Percentiles rank a stretch among this genome's conserved stretches.
Conservation (phyloP, 2,797 vertebrate genomes). For the Clamator glandarius region DNA sequence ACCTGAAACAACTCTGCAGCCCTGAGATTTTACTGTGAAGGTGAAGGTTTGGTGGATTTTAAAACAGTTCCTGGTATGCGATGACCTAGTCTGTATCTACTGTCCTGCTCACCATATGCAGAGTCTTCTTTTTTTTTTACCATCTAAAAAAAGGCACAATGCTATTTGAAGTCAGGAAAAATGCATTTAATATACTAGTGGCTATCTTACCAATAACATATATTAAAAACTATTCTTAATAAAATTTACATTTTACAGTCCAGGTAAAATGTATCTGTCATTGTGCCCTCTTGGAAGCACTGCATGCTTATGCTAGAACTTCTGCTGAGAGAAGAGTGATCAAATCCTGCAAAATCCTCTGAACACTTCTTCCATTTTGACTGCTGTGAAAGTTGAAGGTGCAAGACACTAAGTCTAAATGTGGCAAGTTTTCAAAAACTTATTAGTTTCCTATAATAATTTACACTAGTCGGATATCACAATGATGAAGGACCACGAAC, state of each 20-base stretch:
- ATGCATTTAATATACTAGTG: not conserved
- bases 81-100: not conserved
- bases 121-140: not conserved
- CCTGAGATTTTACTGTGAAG: not conserved
- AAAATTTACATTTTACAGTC: not conserved
- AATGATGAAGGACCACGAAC: not conserved
- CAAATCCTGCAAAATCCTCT: not conserved
- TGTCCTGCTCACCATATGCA: not conserved
- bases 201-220: not conserved
- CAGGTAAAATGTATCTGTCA: not conserved
- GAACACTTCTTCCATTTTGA: not conserved
- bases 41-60: not conserved
- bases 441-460: not conserved
- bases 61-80: not conserved
- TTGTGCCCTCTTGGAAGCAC: not conserved
- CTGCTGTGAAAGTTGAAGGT: not conserved
- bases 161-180: not conserved
- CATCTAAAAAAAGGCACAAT: not conserved
- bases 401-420: not conserved
- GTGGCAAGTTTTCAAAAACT: not conserved
- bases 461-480: not conserved
- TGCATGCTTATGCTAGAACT: not conserved
- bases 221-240: not conserved
- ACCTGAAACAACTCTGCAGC: conserved; percentile 39
- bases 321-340: not conserved